phyloP scores from a whole-genome alignment of 2,113 vertebrate species.

The Salvelinus fontinalis region DNA sequence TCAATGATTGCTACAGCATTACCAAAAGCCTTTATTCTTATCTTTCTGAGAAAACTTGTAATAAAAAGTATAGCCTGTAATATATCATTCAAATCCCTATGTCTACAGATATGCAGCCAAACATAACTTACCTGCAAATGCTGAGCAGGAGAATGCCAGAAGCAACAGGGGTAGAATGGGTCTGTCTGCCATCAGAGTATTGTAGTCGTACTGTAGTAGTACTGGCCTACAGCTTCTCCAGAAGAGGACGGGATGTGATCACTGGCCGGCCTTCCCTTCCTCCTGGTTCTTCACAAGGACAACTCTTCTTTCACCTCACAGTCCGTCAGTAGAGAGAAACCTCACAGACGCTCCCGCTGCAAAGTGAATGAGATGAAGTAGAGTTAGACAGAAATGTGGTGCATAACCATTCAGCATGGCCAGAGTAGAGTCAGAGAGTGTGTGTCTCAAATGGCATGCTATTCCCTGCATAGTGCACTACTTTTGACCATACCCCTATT shows the following conservation, averaged over 20 bases:
- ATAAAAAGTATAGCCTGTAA: not conserved
- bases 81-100: too few relatives aligned
- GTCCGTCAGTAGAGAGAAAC: slow-evolving; percentile 37
- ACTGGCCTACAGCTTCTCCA: slow-evolving; percentile 31
- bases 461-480: too few relatives aligned
- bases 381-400: slow-evolving; percentile 9
- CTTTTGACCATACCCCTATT: too few relatives aligned
- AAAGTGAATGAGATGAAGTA: slow-evolving; percentile 48
- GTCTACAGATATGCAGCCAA: not conserved
- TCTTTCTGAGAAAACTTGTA: not conserved
- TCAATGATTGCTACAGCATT: too few relatives aligned
- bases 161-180: slow-evolving; percentile 44
- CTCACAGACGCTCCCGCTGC: slow-evolving; percentile 42
- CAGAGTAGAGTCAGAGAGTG: slow-evolving; percentile 51
- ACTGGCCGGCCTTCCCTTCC: slow-evolving; percentile 13
- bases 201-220: slow-evolving; percentile 14
- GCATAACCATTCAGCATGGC: too few relatives aligned
- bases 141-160: slow-evolving; percentile 55
- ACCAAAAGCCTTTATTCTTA: not conserved
- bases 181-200: slow-evolving; percentile 52
- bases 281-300: slow-evolving; percentile 32
- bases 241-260: slow-evolving; percentile 9
- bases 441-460: too few relatives aligned
- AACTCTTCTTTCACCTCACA: slow-evolving; percentile 19
- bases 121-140: slow-evolving; percentile 68